A percentile compares a stretch with the other conserved stretches of the same genome.
Evolutionary conservation across 1,140 invertebrate species (phyloP).

Genomic region (Prorops nasuta): DNA sequence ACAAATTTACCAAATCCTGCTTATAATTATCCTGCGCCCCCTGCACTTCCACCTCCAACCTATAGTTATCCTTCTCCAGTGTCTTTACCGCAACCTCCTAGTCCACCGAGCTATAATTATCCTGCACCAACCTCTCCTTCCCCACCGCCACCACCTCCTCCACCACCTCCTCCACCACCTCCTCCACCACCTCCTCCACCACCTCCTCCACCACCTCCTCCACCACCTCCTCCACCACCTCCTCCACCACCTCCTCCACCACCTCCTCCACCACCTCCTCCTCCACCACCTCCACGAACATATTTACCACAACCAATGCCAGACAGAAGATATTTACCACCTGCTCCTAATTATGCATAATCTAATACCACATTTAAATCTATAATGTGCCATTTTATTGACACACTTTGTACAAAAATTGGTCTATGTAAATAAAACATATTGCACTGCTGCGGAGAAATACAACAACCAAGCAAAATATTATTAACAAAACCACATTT

Average conservation of each 20-base stretch:
- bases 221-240: slow-evolving; percentile 6
- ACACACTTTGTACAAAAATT: no score
- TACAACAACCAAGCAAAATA: slow-evolving; percentile 3
- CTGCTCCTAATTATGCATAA: no score
- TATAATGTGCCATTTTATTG: no score
- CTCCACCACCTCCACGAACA: background rate
- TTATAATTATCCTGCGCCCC: background rate
- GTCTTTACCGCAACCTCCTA: slow-evolving; percentile 1
- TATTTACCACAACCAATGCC: slow-evolving; percentile 2
- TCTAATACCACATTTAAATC: no score
- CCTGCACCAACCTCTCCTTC: slow-evolving; percentile 2
- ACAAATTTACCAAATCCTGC: background rate
- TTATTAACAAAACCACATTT: slow-evolving; percentile 30
- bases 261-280: slow-evolving; percentile 2
- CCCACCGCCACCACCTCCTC: background rate
- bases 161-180: slow-evolving; percentile 1
- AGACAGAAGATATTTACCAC: slow-evolving; percentile 11
- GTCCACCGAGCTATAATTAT: slow-evolving; percentile 10
- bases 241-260: slow-evolving; percentile 5
- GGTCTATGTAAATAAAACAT: no score
- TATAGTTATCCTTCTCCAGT: slow-evolving; percentile 9
- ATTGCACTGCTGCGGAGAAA: no score
- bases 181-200: slow-evolving; percentile 1
- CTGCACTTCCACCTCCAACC: slow-evolving; percentile 1
- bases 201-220: background rate